These are phyloP conservation scores for Buphagus erythrorhynchus DNA, from an alignment of 2,797 vertebrate genomes.

Conservation along the genomic window DNA sequence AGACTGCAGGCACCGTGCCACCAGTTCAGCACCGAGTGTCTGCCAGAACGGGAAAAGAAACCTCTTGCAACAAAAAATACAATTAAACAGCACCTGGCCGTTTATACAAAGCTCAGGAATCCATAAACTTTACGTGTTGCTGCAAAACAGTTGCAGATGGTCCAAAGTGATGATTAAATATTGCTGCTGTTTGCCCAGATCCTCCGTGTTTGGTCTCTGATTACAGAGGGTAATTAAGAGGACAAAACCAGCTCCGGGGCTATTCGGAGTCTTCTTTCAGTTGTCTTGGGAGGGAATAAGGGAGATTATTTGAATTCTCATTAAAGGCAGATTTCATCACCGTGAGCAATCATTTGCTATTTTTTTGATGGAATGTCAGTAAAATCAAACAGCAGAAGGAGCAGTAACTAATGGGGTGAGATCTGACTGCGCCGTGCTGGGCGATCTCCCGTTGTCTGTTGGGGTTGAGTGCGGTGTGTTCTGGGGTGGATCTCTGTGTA, in stretches of 20 bases:
- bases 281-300: neutral
- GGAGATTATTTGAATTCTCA: slow-evolving; percentile 10
- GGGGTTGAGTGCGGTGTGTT: neutral
- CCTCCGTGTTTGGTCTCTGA: slow-evolving; percentile 23
- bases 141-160: slow-evolving; percentile 75
- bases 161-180: slow-evolving; percentile 66
- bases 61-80: neutral
- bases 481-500: neutral
- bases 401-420: neutral
- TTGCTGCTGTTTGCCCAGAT: slow-evolving; percentile 39
- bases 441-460: neutral
- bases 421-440: neutral
- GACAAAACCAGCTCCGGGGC: slow-evolving; percentile 11
- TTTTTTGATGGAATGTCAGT: neutral
- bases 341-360: neutral
- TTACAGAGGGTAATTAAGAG: slow-evolving; percentile 51
- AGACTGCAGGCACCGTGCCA: slow-evolving; percentile 11
- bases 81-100: slow-evolving; percentile 63
- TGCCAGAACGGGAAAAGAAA: slow-evolving; percentile 28
- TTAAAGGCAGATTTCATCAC: neutral
- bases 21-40: slow-evolving; percentile 10
- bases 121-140: slow-evolving; percentile 49
- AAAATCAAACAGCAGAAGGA: neutral
- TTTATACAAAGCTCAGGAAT: slow-evolving; percentile 41
- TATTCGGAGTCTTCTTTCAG: neutral